Base-by-base conservation (phyloP, 2,888 invertebrate species). In the Melanotus villosus region DNA sequence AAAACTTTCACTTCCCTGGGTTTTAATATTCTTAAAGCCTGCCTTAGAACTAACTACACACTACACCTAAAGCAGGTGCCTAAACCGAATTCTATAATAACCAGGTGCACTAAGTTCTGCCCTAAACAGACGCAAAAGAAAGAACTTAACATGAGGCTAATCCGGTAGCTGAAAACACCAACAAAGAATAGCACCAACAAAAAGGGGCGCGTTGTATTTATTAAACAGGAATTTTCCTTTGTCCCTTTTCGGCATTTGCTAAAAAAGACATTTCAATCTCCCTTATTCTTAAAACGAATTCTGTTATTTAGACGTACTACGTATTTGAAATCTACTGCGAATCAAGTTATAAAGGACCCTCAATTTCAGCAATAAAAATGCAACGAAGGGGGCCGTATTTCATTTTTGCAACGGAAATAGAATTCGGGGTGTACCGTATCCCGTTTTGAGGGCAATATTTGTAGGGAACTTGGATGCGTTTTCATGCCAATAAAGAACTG, bases 221-320 rank as follows among this genome's bases (percentile, higher is more conserved):
- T 10, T n/a, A 52, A 52, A 52, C 52, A 52, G 26, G 52, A 52
- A 52, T 32, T 30, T n/a, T 14, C 10, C 52, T 52, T 52, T 52
- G 52, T 52, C 32, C 32, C 26, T 7, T 7, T 9, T 30, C 32
- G 52, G 32, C 32, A 32, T 32, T 18, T 26, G 26, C 52, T n/a
- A n/a, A 52, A 9, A 47, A 47, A 47, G 52, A 52, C 32, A 52
- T 52, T 52, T 52, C 52, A 52, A 52, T 52, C 32, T 52, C 52
- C 52, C 23, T 26, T 50, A 16, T 18, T 14, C 10, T 7, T 7
- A 26, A 26, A 52, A n/a, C 12, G 52, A 52, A 32, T 52, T 32
- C 10, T 19, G 6, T 1, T 34, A 14, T 4, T 1, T 14, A 10
- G 19, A 38, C 9, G 14, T 12, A n/a, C n/a, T n/a, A n/a, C n/a